phyloP scores from a whole-genome alignment of 1,140 invertebrate species.

The Lepidotrigona ventralis region DNA sequence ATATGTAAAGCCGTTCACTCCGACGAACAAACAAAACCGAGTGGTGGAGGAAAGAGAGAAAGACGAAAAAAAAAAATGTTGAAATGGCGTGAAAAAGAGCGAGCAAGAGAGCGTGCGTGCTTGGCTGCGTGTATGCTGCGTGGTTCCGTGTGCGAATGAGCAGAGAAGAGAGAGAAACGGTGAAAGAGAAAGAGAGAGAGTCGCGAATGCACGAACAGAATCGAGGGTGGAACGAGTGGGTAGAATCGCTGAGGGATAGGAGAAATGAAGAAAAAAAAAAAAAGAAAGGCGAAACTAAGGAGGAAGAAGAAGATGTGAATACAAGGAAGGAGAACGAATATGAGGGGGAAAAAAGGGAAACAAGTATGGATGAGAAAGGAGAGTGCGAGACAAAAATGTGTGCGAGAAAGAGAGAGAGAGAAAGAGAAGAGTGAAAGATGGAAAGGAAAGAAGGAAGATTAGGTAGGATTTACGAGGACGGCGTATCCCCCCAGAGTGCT shows the following conservation, averaged over 20 bases:
- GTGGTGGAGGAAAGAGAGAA: slow-evolving; percentile 19
- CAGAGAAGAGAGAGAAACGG: slow-evolving; percentile 43
- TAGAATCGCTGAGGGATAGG: neutral
- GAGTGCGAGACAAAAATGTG: neutral
- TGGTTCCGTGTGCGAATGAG: slow-evolving; percentile 24
- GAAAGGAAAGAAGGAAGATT: slow-evolving; percentile 42
- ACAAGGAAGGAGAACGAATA: neutral
- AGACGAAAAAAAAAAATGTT: slow-evolving; percentile 3
- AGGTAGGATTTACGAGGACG: slow-evolving; percentile 62
- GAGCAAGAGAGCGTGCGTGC: slow-evolving; percentile 6
- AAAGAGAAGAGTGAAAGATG: slow-evolving; percentile 30
- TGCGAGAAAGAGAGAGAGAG: neutral
- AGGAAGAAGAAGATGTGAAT: neutral
- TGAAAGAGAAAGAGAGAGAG: slow-evolving; percentile 46
- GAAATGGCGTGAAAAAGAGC: slow-evolving; percentile 36
- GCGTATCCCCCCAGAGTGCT: slow-evolving; percentile 44
- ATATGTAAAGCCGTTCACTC: slow-evolving; percentile 71
- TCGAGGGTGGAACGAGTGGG: slow-evolving; percentile 4
- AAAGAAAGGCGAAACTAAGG: slow-evolving; percentile 26
- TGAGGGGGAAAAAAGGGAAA: neutral
- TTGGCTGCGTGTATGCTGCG: slow-evolving; percentile 17
- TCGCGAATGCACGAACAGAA: slow-evolving; percentile 32
- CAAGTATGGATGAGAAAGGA: too few relatives aligned
- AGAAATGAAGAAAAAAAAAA: slow-evolving; percentile 25
- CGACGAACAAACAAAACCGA: slow-evolving; percentile 44